Percentiles rank a stretch among this genome's conserved stretches.
These are phyloP conservation scores for Ganaspis sp. DNA, from an alignment of 1,140 invertebrate genomes.

Conservation along the genomic window DNA sequence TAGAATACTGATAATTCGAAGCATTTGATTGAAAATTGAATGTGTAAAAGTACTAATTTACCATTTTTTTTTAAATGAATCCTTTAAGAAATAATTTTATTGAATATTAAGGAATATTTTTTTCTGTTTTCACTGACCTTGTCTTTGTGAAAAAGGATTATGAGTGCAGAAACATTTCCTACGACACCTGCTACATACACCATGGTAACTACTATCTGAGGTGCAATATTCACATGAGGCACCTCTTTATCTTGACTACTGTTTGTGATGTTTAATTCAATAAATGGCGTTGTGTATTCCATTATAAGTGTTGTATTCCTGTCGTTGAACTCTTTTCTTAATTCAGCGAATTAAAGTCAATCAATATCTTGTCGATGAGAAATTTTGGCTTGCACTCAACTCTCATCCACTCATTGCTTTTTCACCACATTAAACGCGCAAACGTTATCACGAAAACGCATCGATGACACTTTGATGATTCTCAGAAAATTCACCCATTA, in stretches of 20 bases:
- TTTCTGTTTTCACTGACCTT: constrained; percentile 62
- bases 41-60: too few species aligned
- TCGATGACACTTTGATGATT: neutral
- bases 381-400: neutral
- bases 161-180: constrained; percentile 80
- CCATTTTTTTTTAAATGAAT: neutral
- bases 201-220: constrained; percentile 75
- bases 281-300: neutral
- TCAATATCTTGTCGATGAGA: neutral
- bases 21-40: too few species aligned
- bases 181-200: constrained; percentile 79
- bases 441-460: neutral
- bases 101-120: neutral
- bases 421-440: neutral
- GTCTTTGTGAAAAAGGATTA: constrained; percentile 77
- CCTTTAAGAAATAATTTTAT: neutral
- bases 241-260: neutral
- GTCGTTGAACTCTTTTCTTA: neutral
- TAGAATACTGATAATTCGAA: too few species aligned
- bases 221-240: constrained; percentile 59
- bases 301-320: neutral
- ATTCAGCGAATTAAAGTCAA: neutral
- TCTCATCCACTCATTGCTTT: neutral
- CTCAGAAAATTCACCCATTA: neutral
- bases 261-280: constrained; percentile 10